Evolutionary conservation across 2,113 vertebrate genomes (phyloP), one percentile per base, ranked within the genome.

Genomic region (Desmodus rotundus): DNA sequence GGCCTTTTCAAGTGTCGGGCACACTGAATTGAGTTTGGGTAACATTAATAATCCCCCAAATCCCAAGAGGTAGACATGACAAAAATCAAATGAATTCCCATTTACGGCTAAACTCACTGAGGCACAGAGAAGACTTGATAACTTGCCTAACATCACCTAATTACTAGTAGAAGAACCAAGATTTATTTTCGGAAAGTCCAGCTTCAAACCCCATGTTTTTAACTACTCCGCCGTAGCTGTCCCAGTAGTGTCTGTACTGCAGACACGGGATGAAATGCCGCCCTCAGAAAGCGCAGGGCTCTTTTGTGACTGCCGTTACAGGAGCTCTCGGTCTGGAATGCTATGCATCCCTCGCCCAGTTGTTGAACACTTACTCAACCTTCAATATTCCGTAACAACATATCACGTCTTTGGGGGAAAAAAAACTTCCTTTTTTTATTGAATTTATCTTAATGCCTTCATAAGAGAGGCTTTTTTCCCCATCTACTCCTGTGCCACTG

Each of bases 151-250:
- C 3, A 45, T 82, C 36, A 47, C n/a, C 9, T 87, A 63, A 33
- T 36, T 36, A 50, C 17, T 22, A 43, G 28, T 28, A 11, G 36
- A 87, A 82, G 45, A 68, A n/a, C 13, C 20, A 56, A 11, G 54
- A 67, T 89, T 82, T 67, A 28, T 24, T 83, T 31, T 58, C 36
- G 17, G 11, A 73, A 38, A 17, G 7, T 7, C 26, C 41, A 38
- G 45, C 70, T 47, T 72, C 58, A 80, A 74, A 85, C 63, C 20
- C 13, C 20, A 15, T n/a, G 70, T 58, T 92, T 87, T 43, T 38
- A 68, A 22, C 11, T 63, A 24, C 14, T 54, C 33, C 52, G 0
- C 5, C 1, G 0, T 77, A 16, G 7, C 33, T 31, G 14, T 31
- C 61, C 15, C 7, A 67, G 11, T 11, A 31, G 10, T 1, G 1